A percentile compares a stretch with the other conserved stretches of the same genome.
These are phyloP conservation scores for Montipora efflorescens DNA, from an alignment of 64 coral and sea anemone species.

Conservation along the genomic window DNA sequence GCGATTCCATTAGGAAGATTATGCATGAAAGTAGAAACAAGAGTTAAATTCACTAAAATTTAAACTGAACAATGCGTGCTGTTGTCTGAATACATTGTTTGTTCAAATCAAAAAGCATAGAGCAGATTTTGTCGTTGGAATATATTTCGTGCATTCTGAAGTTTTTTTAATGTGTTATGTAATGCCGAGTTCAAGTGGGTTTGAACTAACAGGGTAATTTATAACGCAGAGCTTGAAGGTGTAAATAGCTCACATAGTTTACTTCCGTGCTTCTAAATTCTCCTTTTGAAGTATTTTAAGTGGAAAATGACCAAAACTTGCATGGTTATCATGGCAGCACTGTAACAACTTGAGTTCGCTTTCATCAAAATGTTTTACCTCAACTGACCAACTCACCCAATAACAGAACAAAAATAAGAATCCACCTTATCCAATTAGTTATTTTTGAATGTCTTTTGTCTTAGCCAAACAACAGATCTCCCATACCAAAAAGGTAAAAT, in stretches of 20 bases:
- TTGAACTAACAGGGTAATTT: not conserved
- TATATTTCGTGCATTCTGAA: not conserved
- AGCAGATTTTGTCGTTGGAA: not conserved
- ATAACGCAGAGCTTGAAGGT: not conserved
- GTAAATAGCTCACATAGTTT: not conserved
- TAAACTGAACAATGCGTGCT: not conserved
- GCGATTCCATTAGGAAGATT: not conserved
- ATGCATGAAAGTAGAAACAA: not conserved
- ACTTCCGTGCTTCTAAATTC: not conserved
- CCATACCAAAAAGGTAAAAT: not conserved
- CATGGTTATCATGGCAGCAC: not conserved
- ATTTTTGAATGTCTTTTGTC: not conserved
- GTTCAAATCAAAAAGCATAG: not conserved
- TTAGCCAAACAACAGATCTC: not conserved
- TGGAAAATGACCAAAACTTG: not conserved
- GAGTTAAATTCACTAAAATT: not conserved
- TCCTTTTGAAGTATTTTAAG: not conserved
- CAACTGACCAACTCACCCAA: not conserved
- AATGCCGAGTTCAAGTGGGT: not conserved
- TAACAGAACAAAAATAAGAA: not conserved
- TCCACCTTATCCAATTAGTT: not conserved
- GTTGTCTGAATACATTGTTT: not conserved
- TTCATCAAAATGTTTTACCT: not conserved
- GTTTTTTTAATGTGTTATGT: not conserved
- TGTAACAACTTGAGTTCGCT: not conserved